Conservation (phyloP, 92 coral and sea anemone species). For the Umimayanthus chanpuru region DNA sequence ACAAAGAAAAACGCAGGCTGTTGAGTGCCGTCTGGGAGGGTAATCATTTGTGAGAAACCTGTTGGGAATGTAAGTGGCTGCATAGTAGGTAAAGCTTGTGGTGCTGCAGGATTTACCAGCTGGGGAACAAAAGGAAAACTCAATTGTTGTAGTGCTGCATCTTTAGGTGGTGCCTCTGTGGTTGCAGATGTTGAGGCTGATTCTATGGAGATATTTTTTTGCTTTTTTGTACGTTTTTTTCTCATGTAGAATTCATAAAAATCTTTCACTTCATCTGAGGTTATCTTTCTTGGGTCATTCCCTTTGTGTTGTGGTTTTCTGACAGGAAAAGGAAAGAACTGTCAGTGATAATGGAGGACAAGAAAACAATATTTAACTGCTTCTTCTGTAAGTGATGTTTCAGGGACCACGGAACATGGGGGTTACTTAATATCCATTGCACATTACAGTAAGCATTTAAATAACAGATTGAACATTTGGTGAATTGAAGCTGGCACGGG, state of each 20-base stretch:
- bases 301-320: slow-evolving; percentile 22
- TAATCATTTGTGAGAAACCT: slow-evolving; percentile 44
- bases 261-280: slow-evolving; percentile 44
- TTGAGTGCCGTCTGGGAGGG: slow-evolving; percentile 54
- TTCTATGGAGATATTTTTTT: not conserved
- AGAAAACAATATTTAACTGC: not conserved
- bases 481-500: too few species aligned
- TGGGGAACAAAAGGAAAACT: not conserved
- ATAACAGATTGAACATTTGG: too few species aligned
- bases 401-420: too few species aligned
- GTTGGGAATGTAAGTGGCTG: slow-evolving; percentile 43
- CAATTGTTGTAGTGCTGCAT: not conserved
- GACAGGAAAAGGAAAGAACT: not conserved
- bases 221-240: slow-evolving; percentile 14
- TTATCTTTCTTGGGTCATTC: slow-evolving; percentile 45
- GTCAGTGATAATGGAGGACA: not conserved
- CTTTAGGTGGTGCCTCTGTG: not conserved
- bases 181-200: not conserved
- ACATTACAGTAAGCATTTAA: too few species aligned
- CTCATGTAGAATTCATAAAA: slow-evolving; percentile 49
- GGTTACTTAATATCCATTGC: too few species aligned
- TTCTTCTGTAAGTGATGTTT: not conserved
- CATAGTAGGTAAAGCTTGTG: not conserved
- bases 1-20: slow-evolving; percentile 60
- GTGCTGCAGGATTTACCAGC: not conserved